Base-by-base conservation (phyloP, 2,113 vertebrate species). In the Paracanthobrama guichenoti region DNA sequence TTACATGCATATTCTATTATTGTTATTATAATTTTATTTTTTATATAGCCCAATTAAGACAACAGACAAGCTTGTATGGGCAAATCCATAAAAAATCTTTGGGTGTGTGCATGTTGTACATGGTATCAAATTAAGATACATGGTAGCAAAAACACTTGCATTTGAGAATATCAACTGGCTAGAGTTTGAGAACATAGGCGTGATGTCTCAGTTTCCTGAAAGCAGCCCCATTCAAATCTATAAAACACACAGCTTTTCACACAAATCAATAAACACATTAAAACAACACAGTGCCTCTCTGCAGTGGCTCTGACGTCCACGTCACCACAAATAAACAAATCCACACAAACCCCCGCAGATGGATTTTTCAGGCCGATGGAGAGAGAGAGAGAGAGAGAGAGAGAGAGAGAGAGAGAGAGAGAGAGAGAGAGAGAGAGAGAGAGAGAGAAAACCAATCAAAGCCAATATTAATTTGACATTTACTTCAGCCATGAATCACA, bases 391-490 rank as follows among this genome's bases (percentile, higher is more conserved):
- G 66, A 53, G 57, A 74, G 60, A 24, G 31, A 31, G 31, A 31
- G 31, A 31, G 31, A 31, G 31, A 31, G 31, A 31, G 31, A 31
- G 31, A 31, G 31, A 31, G 31, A 31, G 31, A 31, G 31, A 31
- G 31, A 31, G 31, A 31, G 31, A 31, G 31, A 31, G 31, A 31
- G 62, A 81, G 75, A 85, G 66, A 85, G 66, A 42, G 57, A 85
- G 66, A 85, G 66, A 53, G 57, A 74, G 62, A 24, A 42, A 46
- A 74, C 57, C 57, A 66, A 44, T 64, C 39, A 79, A 48, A 31
- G 77, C 77, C 26, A 46, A 79, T 64, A 79, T 66, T 79, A 79
- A 79, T 79, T 26, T 79, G 59, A 79, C 77, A 79, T 79, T 79
- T 79, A 79, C 77, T 64, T 44, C n/a, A 2, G 14, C 42, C 57